A percentile compares a stretch with the other conserved stretches of the same genome.
These are phyloP conservation scores for Elegia similella DNA, from an alignment of 2,888 invertebrate species.

Conservation along the genomic window DNA sequence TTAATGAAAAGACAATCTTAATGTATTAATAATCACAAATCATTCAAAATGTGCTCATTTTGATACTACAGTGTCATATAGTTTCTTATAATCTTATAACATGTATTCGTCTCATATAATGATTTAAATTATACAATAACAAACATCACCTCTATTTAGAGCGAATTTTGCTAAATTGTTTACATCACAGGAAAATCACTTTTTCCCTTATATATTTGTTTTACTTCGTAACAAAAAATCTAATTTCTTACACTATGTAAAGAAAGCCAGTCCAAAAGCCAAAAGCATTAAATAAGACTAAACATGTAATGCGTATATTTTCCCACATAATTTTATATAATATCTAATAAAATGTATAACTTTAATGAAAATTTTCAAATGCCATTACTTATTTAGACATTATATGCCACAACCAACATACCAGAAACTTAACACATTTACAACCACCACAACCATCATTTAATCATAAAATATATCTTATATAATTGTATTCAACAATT, in stretches of 20 bases:
- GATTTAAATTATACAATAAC: conserved; percentile 24
- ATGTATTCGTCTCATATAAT: conserved; percentile 27
- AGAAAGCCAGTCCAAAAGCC: conserved; percentile 76
- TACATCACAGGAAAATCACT: conserved; percentile 43
- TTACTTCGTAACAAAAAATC: conserved; percentile 53
- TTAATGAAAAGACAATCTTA: conserved; percentile 64
- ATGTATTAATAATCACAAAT: conserved; percentile 67
- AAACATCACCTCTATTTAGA: conserved; percentile 39
- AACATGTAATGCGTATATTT: conserved; percentile 79
- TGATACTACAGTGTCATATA: conserved; percentile 24
- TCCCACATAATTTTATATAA: conserved; percentile 77
- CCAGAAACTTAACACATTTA: background rate
- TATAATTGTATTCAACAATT: background rate
- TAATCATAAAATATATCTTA: conserved; percentile 6
- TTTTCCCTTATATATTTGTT: conserved; percentile 36
- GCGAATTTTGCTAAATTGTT: conserved; percentile 28
- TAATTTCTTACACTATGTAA: conserved; percentile 60
- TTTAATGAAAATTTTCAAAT: conserved; percentile 8
- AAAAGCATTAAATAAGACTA: conserved; percentile 72
- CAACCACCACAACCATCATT: background rate
- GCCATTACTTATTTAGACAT: conserved; percentile 13
- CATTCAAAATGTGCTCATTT: conserved; percentile 44
- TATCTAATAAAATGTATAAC: conserved; percentile 35
- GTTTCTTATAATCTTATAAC: conserved; percentile 44
- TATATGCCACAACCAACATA: conserved; percentile 30